These are phyloP conservation scores for Antheraea assamensis DNA, from an alignment of 2,888 invertebrate genomes.

Conservation along the genomic window DNA sequence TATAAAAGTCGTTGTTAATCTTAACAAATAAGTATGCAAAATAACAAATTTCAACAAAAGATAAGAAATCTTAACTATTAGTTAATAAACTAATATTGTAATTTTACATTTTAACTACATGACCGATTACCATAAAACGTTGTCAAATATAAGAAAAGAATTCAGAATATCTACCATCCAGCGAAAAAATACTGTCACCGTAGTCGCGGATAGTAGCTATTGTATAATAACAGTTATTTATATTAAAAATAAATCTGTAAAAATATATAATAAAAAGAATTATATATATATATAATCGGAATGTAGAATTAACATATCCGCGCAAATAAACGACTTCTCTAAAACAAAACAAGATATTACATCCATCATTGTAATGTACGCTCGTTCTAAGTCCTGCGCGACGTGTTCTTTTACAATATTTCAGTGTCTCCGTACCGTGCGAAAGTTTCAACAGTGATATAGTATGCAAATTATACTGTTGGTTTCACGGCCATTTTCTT, in stretches of 20 bases:
- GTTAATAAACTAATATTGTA: too few species aligned
- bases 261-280: neutral
- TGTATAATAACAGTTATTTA: neutral
- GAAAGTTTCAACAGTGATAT: neutral
- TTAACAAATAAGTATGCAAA: too few species aligned
- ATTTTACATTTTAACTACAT: too few species aligned
- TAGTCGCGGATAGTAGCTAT: neutral
- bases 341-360: slow-evolving; percentile 7
- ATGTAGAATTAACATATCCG: neutral
- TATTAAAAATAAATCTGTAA: neutral
- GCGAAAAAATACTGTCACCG: too few species aligned
- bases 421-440: neutral
- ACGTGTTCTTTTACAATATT: neutral
- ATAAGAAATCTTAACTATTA: too few species aligned
- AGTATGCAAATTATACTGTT: neutral
- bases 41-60: too few species aligned
- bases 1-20: too few species aligned
- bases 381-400: neutral
- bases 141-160: too few species aligned
- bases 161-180: too few species aligned
- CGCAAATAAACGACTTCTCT: neutral
- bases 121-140: too few species aligned
- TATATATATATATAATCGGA: neutral
- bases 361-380: slow-evolving; percentile 1
- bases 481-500: neutral